phyloP scores from a whole-genome alignment of 2,888 invertebrate species.

The Drosophila paramelanica region DNA sequence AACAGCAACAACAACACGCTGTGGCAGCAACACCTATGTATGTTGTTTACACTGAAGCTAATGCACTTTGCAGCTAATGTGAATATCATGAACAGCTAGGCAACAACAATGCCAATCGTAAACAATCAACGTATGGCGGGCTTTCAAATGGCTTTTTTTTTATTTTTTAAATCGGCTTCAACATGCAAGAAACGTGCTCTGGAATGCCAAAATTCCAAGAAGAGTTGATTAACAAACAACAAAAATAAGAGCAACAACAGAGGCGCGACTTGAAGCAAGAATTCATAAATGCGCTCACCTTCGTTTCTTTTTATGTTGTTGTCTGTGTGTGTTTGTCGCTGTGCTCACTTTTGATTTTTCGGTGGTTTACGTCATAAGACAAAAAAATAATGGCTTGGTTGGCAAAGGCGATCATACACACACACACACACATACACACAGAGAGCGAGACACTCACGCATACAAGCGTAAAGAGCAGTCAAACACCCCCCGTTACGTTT shows the following conservation, averaged over 20 bases:
- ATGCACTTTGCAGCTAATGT: conserved; percentile 60
- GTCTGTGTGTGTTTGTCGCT: conserved; percentile 58
- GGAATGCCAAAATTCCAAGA: conserved; percentile 64
- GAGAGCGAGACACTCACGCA: conserved; percentile 13
- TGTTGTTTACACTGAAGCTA: conserved; percentile 57
- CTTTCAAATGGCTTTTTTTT: conserved; percentile 31
- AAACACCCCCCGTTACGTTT: conserved; percentile 56
- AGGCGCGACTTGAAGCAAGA: conserved; percentile 40
- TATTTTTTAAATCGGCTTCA: conserved; percentile 16
- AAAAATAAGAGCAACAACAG: conserved; percentile 25
- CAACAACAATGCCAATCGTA: conserved; percentile 59
- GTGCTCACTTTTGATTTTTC: conserved; percentile 74
- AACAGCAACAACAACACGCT: conserved; percentile 29
- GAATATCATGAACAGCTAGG: conserved; percentile 25
- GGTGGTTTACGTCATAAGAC: conserved; percentile 82
- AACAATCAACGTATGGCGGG: conserved; percentile 53
- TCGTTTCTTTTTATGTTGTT: conserved; percentile 35
- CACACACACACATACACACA: conserved; percentile 22
- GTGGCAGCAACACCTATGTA: conserved; percentile 14
- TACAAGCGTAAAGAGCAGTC: conserved; percentile 57
- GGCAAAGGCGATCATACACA: conserved; percentile 50
- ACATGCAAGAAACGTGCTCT: conserved; percentile 51
- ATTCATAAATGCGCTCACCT: conserved; percentile 68
- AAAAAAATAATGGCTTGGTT: conserved; percentile 76
- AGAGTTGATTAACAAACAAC: conserved; percentile 43